These are phyloP conservation scores for Myiothlypis chrysogaster DNA, from an alignment of 2,797 vertebrate species.

Conservation along the genomic window DNA sequence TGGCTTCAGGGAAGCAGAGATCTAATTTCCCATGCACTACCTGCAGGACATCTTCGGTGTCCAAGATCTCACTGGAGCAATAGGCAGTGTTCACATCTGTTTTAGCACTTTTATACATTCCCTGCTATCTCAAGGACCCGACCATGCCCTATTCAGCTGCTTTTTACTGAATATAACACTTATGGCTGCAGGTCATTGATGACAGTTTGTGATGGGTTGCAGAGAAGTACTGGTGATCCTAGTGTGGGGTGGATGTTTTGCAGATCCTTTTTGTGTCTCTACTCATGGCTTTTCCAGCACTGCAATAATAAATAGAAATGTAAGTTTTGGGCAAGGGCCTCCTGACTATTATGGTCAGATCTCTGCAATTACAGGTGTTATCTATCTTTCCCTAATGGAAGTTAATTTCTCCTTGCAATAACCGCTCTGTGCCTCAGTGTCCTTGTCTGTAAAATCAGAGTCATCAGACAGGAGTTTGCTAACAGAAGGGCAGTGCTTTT, in stretches of 20 bases:
- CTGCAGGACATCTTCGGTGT: background rate
- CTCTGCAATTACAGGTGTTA: background rate
- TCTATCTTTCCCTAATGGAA: background rate
- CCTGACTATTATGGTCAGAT: background rate
- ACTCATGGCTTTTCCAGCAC: background rate
- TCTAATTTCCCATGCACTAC: background rate
- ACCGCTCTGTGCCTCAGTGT: background rate
- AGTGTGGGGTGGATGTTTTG: background rate
- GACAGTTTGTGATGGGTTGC: background rate
- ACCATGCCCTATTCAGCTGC: background rate
- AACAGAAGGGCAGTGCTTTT: background rate
- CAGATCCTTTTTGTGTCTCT: background rate
- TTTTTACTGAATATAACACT: background rate
- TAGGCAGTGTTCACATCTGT: background rate
- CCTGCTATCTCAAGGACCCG: background rate
- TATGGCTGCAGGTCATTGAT: background rate
- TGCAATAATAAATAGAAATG: background rate
- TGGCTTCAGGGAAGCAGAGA: background rate
- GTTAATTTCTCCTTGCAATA: background rate
- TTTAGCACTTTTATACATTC: background rate
- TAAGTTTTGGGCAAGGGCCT: background rate
- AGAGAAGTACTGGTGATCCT: background rate
- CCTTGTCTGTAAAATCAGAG: background rate
- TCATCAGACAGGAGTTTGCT: background rate
- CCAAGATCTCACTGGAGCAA: background rate